Base-by-base conservation (phyloP, 2,113 vertebrate genomes). In the Benitochromis conjunctus region DNA sequence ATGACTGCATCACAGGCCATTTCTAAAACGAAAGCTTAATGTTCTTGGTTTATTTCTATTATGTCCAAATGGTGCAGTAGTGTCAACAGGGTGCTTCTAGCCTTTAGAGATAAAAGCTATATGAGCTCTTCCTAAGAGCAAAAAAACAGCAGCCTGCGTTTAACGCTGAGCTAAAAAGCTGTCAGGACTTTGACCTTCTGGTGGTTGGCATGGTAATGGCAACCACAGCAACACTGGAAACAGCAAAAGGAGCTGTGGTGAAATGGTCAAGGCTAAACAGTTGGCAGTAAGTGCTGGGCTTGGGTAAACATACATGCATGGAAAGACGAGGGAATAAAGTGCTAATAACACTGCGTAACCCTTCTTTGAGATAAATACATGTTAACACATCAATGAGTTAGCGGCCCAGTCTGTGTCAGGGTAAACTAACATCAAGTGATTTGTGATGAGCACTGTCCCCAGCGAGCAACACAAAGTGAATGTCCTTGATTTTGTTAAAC, bases 141-240 rank as follows among this genome's bases (percentile, higher is more conserved):
- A 71, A 74, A 91, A 84, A 38, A 6, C 64, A 81, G 26, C 74
- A 82, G 41, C 48, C 62, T 82, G 31, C 19, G 58, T 80, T 87
- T 83, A 82, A 78, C 13, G 46, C 66, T 46, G 78, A 19, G 57
- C 21, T 69, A 24, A 58, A 85, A 86, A 91, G 34, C 55, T 60
- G 64, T 53, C 48, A 69, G 86, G 86, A 93, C 91, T 92, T 89
- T 92, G 91, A 92, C 81, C 76, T 78, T 92, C 77, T 90, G 89
- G 58, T 36, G 77, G 88, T 91, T 90, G 90, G 74, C 86, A 90
- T 88, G 90, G 90, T 58, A 81, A 95, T 84, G 51, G 92, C 81
- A 81, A 86, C 84, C 90, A 69, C 82, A 83, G 83, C 81, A 88
- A 87, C 54, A 60, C 56, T 81, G 38, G 71, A 88, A 81, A 83